phyloP scores from a whole-genome alignment of 2,888 invertebrate species.

The Zele albiditarsus region DNA sequence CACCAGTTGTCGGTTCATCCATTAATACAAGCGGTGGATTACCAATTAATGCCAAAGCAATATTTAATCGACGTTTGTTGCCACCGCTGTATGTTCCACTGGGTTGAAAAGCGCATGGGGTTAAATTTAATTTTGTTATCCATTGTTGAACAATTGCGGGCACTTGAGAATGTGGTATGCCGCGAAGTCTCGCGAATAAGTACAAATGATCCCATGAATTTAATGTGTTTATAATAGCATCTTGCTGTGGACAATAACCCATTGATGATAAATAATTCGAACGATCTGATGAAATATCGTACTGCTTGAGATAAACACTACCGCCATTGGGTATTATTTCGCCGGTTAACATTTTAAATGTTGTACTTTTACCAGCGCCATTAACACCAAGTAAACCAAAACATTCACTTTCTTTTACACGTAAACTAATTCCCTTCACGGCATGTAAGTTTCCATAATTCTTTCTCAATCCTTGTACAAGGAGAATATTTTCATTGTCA shows the following conservation, averaged over 20 bases:
- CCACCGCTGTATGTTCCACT: constrained; percentile 80
- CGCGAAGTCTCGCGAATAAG: constrained; percentile 83
- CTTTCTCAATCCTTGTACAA: constrained; percentile 80
- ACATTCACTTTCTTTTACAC: constrained; percentile 83
- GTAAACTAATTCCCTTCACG: constrained; percentile 83
- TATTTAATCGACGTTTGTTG: constrained; percentile 85
- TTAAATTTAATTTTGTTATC: constrained; percentile 75
- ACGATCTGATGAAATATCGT: constrained; percentile 56
- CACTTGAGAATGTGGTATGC: constrained; percentile 74
- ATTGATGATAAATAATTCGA: constrained; percentile 79
- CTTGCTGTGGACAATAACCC: constrained; percentile 94
- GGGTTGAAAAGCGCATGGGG: constrained; percentile 64
- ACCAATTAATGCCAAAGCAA: constrained; percentile 84
- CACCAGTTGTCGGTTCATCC: constrained; percentile 84
- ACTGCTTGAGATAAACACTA: constrained; percentile 60
- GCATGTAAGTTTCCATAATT: constrained; percentile 84
- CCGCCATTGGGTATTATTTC: constrained; percentile 76
- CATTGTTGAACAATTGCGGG: constrained; percentile 75
- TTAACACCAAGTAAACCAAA: constrained; percentile 89
- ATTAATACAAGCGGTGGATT: constrained; percentile 80
- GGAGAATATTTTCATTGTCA: constrained; percentile 72
- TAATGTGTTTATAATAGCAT: constrained; percentile 85
- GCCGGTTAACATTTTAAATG: constrained; percentile 93
- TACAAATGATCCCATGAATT: constrained; percentile 84
- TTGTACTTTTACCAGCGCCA: constrained; percentile 91